Evolutionary conservation across 2,113 vertebrate species (phyloP).

Genomic region (Arenaria interpres): DNA sequence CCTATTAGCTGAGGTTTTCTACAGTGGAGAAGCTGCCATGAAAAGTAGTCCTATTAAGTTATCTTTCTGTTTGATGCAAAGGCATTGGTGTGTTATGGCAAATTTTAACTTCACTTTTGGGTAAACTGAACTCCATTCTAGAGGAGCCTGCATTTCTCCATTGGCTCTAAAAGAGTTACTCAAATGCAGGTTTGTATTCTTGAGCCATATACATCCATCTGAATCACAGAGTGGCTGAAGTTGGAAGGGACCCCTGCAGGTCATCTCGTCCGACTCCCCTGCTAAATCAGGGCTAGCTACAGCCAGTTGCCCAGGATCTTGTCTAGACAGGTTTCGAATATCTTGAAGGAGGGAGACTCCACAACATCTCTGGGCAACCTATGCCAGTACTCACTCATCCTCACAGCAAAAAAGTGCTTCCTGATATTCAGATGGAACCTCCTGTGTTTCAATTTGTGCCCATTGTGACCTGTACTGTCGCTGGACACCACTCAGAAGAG

Average conservation of each 20-base stretch:
- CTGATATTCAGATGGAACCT: background rate
- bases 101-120: background rate
- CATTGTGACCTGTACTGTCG: background rate
- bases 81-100: background rate
- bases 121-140: background rate
- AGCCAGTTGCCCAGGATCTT: background rate
- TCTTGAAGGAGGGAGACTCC: background rate
- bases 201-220: background rate
- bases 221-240: background rate
- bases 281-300: background rate
- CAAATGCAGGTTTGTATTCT: background rate
- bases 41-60: background rate
- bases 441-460: background rate
- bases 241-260: background rate
- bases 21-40: background rate
- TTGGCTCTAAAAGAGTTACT: background rate
- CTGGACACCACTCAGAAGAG: background rate
- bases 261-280: background rate
- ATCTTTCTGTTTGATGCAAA: background rate
- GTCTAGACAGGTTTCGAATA: background rate
- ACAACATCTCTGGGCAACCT: background rate
- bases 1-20: background rate
- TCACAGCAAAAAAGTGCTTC: background rate
- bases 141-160: background rate
- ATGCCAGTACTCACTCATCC: accelerated